These are phyloP conservation scores for Eulithis testata DNA, from an alignment of 2,888 invertebrate species.

Conservation along the genomic window DNA sequence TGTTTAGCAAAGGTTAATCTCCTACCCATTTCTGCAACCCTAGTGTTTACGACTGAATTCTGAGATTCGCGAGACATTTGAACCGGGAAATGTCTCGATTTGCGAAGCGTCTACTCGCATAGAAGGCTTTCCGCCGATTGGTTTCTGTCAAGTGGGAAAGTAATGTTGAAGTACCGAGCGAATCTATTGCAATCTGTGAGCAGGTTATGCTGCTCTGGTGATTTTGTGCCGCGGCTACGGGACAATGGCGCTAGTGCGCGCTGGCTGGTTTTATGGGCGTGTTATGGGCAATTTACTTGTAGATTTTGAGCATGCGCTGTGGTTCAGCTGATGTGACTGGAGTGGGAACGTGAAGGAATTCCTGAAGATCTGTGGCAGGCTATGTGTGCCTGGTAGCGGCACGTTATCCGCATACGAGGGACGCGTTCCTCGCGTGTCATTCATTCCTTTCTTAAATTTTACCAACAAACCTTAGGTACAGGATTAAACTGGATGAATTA, in stretches of 20 bases:
- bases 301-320: slow-evolving; percentile 30
- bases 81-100: slow-evolving; percentile 45
- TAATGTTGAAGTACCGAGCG: slow-evolving; percentile 9
- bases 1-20: slow-evolving; percentile 20
- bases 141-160: slow-evolving; percentile 35
- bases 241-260: slow-evolving; percentile 37
- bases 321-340: slow-evolving; percentile 15
- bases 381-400: slow-evolving; percentile 64
- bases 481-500: too few species aligned
- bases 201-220: slow-evolving; percentile 37
- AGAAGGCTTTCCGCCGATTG: slow-evolving; percentile 53
- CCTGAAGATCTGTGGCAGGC: slow-evolving; percentile 39
- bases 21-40: slow-evolving; percentile 52
- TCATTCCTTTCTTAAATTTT: slow-evolving; percentile 33
- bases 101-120: slow-evolving; percentile 52
- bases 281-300: not conserved
- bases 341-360: slow-evolving; percentile 44
- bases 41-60: slow-evolving; percentile 56
- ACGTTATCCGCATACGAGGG: slow-evolving; percentile 69
- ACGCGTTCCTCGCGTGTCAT: slow-evolving; percentile 60
- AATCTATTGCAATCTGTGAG: slow-evolving; percentile 28
- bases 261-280: slow-evolving; percentile 8
- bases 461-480: too few species aligned
- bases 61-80: slow-evolving; percentile 55
- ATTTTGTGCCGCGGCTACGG: slow-evolving; percentile 30